Conservation (phyloP, 2,797 vertebrate genomes). For the Tragelaphus eurycerus region DNA sequence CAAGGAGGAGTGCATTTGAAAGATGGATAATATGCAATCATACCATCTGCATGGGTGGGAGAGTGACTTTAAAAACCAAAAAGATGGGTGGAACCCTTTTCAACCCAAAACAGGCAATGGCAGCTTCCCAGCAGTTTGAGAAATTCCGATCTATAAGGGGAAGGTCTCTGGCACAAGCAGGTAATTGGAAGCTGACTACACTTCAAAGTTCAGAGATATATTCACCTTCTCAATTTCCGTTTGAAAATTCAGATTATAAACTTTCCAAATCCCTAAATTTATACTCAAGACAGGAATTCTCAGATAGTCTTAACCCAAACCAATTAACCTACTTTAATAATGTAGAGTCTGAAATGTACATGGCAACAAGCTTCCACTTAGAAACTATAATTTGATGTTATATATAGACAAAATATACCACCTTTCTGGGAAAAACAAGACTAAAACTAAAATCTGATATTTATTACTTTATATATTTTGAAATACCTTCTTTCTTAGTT, state of each 20-base stretch:
- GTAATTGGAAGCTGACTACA: background rate
- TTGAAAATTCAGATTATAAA: conserved; percentile 20
- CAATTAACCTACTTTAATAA: background rate
- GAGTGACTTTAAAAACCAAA: background rate
- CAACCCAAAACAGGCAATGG: background rate
- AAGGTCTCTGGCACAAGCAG: background rate
- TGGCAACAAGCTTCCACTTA: background rate
- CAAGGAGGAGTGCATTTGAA: background rate
- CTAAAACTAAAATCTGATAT: background rate
- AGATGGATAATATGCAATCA: background rate
- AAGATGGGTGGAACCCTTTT: background rate
- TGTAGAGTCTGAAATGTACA: background rate
- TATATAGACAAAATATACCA: background rate
- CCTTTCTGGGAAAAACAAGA: background rate
- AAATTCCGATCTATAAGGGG: background rate
- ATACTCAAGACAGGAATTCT: background rate
- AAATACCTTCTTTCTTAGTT: background rate
- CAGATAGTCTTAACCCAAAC: background rate
- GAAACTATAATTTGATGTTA: conserved; percentile 18
- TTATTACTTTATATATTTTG: background rate
- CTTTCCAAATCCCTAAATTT: background rate
- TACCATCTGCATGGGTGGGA: background rate
- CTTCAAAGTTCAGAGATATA: background rate
- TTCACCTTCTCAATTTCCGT: background rate
- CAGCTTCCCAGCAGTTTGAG: background rate